These are phyloP conservation scores for Drosophila anomelani DNA, from an alignment of 2,888 invertebrate species.

Conservation along the genomic window DNA sequence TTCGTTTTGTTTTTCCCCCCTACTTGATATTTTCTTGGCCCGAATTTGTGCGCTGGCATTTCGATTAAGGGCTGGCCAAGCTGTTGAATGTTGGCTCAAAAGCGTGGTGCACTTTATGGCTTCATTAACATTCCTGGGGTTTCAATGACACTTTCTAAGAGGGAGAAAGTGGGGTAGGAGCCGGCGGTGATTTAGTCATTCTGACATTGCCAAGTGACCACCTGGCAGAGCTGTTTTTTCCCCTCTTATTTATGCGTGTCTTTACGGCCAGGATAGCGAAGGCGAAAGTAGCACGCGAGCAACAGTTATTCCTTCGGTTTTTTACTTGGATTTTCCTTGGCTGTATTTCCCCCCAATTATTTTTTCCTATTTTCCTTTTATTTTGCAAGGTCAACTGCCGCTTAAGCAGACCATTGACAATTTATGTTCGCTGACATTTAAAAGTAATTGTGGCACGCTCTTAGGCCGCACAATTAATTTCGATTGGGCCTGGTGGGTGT, in stretches of 20 bases:
- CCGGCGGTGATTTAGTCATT: constrained; percentile 42
- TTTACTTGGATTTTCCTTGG: background rate
- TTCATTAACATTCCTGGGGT: constrained; percentile 72
- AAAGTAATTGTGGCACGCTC: constrained; percentile 45
- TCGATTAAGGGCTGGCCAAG: constrained; percentile 52
- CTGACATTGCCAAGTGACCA: constrained; percentile 34
- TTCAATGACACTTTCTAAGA: constrained; percentile 53
- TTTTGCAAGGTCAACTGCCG: constrained; percentile 60
- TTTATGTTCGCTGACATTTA: constrained; percentile 39
- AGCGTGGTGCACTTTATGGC: constrained; percentile 69
- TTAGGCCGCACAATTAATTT: constrained; percentile 55
- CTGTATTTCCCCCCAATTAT: background rate
- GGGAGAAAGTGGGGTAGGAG: background rate
- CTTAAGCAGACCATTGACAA: constrained; percentile 37
- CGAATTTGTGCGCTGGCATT: constrained; percentile 32
- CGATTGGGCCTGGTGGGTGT: background rate
- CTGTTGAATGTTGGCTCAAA: constrained; percentile 57
- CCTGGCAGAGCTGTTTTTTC: constrained; percentile 20
- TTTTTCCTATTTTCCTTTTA: constrained; percentile 6
- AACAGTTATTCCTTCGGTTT: constrained; percentile 29
- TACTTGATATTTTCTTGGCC: constrained; percentile 22
- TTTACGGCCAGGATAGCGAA: constrained; percentile 43
- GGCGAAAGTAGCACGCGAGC: constrained; percentile 24
- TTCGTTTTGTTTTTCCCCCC: background rate
- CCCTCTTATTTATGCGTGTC: constrained; percentile 56